Evolutionary conservation across 2,888 invertebrate species (phyloP).

Genomic region (Ctena decussata): DNA sequence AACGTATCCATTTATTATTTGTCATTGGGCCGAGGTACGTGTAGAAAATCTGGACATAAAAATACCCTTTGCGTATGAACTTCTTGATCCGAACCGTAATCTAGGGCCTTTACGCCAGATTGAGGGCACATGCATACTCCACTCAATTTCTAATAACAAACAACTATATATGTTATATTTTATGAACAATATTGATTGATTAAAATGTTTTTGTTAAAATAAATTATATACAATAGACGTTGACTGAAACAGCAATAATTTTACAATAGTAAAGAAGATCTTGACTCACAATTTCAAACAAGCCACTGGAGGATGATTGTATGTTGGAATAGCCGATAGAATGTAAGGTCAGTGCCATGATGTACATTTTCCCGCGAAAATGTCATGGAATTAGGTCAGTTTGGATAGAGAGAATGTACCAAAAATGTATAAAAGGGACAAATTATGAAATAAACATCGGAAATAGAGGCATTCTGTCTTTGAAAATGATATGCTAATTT

Average conservation of each 20-base stretch:
- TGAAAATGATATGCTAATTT: too few species aligned
- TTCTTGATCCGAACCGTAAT: background rate
- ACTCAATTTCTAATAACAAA: conserved; percentile 10
- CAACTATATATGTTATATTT: too few species aligned
- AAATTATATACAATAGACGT: too few species aligned
- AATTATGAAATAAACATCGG: too few species aligned
- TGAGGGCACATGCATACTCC: conserved; percentile 49
- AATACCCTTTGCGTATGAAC: conserved; percentile 36
- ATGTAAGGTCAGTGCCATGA: conserved; percentile 58
- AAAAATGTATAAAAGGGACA: too few species aligned
- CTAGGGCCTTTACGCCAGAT: conserved; percentile 15
- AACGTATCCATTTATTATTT: conserved; percentile 51
- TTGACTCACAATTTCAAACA: too few species aligned
- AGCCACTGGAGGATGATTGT: too few species aligned
- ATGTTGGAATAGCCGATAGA: conserved; percentile 42
- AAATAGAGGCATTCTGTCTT: too few species aligned
- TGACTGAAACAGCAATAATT: too few species aligned
- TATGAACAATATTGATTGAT: too few species aligned
- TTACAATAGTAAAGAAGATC: too few species aligned
- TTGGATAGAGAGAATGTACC: conserved; percentile 15
- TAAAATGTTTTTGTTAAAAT: too few species aligned
- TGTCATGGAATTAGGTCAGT: conserved; percentile 51
- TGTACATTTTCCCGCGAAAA: conserved; percentile 55
- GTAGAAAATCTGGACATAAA: conserved; percentile 50
- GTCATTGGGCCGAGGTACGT: conserved; percentile 54